Base-by-base conservation (phyloP, 1,140 invertebrate genomes). In the Coenobita brevimanus region DNA sequence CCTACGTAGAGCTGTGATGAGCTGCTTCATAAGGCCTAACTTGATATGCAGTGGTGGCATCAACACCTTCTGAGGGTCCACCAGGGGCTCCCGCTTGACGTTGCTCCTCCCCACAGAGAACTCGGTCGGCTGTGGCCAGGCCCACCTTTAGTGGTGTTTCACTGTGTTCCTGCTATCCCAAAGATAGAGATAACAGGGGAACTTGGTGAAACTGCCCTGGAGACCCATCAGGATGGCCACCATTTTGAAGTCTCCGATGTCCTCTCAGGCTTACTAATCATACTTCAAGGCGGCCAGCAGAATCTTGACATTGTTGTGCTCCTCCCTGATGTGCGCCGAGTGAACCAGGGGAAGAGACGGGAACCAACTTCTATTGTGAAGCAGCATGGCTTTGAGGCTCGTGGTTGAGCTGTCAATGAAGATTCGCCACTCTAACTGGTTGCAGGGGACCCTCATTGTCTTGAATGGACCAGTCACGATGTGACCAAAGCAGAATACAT, bases 201-300 rank as follows among this genome's bases (percentile, higher is more conserved):
- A n/a, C n/a, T n/a, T n/a, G n/a, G n/a, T n/a, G n/a, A n/a, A n/a
- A n/a, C n/a, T n/a, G n/a, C n/a, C n/a, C n/a, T n/a, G n/a, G n/a
- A n/a, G n/a, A n/a, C n/a, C n/a, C n/a, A n/a, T n/a, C n/a, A n/a
- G n/a, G n/a, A n/a, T n/a, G n/a, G n/a, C n/a, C n/a, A n/a, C n/a
- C n/a, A n/a, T n/a, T n/a, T n/a, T n/a, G n/a, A n/a, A n/a, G n/a
- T n/a, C n/a, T n/a, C n/a, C n/a, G n/a, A 21, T 64, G 62, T 24
- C 62, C 62, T 64, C 62, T 30, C 62, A 64, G 62, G n/a, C 30
- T n/a, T 24, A 64, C 62, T 64, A 30, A 30, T 64, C 62, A 64
- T 64, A 64, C 62, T 64, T 64, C 62, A 64, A 3, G n/a, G n/a
- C n/a, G n/a, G n/a, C n/a, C n/a, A n/a, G n/a, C n/a, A n/a, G n/a